Evolutionary conservation across 2,113 vertebrate genomes (phyloP), one percentile per base, ranked within the genome.

Genomic region (Accipiter cooperii): DNA sequence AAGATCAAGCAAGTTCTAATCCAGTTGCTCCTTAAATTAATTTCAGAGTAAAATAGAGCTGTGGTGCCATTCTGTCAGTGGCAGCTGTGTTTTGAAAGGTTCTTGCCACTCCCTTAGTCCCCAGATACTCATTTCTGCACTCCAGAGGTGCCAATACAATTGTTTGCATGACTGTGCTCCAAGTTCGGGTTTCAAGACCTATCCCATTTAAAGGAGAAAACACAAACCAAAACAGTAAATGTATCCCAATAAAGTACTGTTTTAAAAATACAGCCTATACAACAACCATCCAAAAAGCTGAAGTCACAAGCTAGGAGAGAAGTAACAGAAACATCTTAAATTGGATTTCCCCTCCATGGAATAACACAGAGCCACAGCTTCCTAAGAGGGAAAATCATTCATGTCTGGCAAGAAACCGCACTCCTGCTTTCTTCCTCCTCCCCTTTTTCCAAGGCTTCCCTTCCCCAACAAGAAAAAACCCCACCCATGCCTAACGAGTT

Each of bases 21-120:
- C 33, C 38, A 66, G 49, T 47, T 91, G 66, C 58, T 93, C 38
- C 68, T 95, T 40, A 80, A 94, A 89, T 38, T 57, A 19, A 74
- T 80, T 87, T 80, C 65, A 63, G 78, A 93, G 36, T 44, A 52
- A 20, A 84, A 60, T 3, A 89, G 47, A 85, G 87, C 46, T 13
- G 6, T 58, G 78, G 54, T 95, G 87, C 90, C 90, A 69, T 90
- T 93, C 92, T 38, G 63, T 33, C 87, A 87, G 66, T 40, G 82
- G 84, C 82, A 94, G 75, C n/a, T 90, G 69, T 83, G 65, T 80
- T 94, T 90, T 83, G 71, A 83, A 91, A 94, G 75, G 70, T 77
- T 96, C 81, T 65, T 46, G 52, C 66, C 13, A 0, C 70, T 95
- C 92, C 66, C 71, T 90, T 71, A 40, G 1, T 88, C 70, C 87